Evolutionary conservation across 2,113 vertebrate species (phyloP).

Genomic region (Odontesthes bonariensis): DNA sequence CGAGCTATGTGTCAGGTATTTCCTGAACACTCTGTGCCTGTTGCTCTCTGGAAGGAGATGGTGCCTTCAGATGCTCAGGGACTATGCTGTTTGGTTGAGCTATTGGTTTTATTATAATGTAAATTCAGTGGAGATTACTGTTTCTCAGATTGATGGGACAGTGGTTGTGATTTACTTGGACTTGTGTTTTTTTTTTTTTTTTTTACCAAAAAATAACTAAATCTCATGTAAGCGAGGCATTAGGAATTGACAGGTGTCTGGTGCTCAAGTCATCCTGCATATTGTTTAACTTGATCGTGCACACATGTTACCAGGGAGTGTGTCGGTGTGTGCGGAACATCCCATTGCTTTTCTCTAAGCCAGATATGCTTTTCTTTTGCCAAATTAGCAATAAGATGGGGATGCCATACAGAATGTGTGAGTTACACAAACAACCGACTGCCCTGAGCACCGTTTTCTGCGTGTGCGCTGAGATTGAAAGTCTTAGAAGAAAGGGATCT

Average conservation of each 20-base stretch:
- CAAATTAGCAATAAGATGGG: neutral
- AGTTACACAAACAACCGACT: neutral
- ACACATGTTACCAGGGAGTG: neutral
- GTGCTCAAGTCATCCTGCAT: neutral
- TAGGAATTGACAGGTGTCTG: neutral
- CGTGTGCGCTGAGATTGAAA: neutral
- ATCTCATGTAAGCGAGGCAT: neutral
- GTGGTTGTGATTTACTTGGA: neutral
- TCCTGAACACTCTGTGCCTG: slow-evolving; percentile 41
- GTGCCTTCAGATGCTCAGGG: slow-evolving; percentile 1
- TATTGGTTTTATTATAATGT: slow-evolving; percentile 7
- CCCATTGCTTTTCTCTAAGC: too few species aligned
- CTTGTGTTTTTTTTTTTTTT: neutral
- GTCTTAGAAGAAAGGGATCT: neutral
- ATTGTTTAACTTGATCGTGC: neutral
- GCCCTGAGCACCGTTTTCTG: too few species aligned
- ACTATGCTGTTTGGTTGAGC: slow-evolving; percentile 13
- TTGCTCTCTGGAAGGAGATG: slow-evolving; percentile 44
- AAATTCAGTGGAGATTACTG: neutral
- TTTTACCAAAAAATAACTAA: neutral
- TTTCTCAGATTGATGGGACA: neutral
- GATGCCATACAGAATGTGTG: neutral
- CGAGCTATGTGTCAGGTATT: slow-evolving; percentile 47
- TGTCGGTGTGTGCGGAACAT: neutral
- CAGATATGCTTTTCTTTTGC: neutral